Evolutionary conservation across 2,888 invertebrate species (phyloP).

Genomic region (Drosophila anceps): DNA sequence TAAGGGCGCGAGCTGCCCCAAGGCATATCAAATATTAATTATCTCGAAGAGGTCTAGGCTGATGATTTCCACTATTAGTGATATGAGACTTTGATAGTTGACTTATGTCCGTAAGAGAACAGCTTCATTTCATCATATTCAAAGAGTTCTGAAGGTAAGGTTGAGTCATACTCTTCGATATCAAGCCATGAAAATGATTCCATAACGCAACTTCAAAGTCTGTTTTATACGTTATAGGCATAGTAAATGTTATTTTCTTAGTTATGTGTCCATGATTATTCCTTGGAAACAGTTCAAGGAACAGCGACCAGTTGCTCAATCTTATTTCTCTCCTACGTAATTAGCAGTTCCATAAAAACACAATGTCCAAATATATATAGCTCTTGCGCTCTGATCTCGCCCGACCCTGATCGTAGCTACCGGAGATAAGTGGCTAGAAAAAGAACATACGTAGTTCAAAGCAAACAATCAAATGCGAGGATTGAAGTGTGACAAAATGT

Average conservation of each 20-base stretch:
- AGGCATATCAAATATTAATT: constrained; percentile 2
- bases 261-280: constrained; percentile 22
- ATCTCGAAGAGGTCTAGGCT: not conserved
- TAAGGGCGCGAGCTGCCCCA: not conserved
- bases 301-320: constrained; percentile 7
- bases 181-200: constrained; percentile 3
- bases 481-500: constrained; percentile 43
- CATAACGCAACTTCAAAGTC: constrained; percentile 3
- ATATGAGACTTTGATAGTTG: not conserved
- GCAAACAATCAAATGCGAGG: constrained; percentile 28
- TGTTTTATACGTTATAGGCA: not conserved
- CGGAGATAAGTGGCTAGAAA: constrained; percentile 44
- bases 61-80: not conserved
- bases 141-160: not conserved
- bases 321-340: constrained; percentile 36
- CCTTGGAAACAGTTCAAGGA: constrained; percentile 30
- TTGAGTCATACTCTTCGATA: not conserved
- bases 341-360: constrained; percentile 72
- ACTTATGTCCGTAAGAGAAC: not conserved
- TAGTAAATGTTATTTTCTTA: not conserved
- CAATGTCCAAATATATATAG: constrained; percentile 42
- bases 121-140: not conserved
- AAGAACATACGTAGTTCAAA: constrained; percentile 9
- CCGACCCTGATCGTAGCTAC: constrained; percentile 48
- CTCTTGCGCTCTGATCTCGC: constrained; percentile 48